phyloP scores from a whole-genome alignment of 2,888 invertebrate species.

The Caenorhabditis wallacei region DNA sequence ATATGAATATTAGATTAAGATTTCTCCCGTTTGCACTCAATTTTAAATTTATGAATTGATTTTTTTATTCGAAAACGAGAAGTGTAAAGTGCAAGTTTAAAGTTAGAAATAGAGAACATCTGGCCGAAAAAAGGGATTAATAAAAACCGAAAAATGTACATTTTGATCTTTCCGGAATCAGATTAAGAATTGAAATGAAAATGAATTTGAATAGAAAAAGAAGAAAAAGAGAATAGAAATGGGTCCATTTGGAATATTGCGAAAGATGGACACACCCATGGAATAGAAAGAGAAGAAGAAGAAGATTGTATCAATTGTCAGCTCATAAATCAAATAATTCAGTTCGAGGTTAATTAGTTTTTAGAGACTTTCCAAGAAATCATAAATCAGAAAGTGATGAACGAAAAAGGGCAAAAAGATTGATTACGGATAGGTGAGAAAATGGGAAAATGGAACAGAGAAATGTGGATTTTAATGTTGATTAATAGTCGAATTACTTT shows the following conservation, averaged over 20 bases:
- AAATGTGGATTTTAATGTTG: too few species aligned
- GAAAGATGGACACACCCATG: conserved; percentile 30
- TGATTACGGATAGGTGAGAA: not conserved
- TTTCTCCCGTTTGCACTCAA: conserved; percentile 4
- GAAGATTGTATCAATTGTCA: conserved; percentile 42
- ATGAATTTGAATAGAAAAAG: not conserved
- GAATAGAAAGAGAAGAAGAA: not conserved
- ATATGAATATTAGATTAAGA: conserved; percentile 42
- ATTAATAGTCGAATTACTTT: not conserved
- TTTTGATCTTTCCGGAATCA: not conserved
- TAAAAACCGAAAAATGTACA: not conserved
- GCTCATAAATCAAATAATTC: conserved; percentile 42
- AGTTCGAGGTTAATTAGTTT: conserved; percentile 52
- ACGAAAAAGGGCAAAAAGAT: not conserved
- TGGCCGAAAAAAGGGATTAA: conserved; percentile 2
- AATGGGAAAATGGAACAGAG: not conserved
- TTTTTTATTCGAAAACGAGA: not conserved
- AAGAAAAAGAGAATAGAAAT: not conserved
- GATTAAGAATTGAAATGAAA: conserved; percentile 11
- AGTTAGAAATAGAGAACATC: conserved; percentile 5
- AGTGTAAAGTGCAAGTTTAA: conserved; percentile 31
- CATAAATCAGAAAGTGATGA: conserved; percentile 19
- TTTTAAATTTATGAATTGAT: conserved; percentile 35
- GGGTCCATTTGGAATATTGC: conserved; percentile 17
- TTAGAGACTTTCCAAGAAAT: not conserved